These are phyloP conservation scores for Manduca sexta DNA, from an alignment of 1,140 invertebrate species.

Conservation along the genomic window DNA sequence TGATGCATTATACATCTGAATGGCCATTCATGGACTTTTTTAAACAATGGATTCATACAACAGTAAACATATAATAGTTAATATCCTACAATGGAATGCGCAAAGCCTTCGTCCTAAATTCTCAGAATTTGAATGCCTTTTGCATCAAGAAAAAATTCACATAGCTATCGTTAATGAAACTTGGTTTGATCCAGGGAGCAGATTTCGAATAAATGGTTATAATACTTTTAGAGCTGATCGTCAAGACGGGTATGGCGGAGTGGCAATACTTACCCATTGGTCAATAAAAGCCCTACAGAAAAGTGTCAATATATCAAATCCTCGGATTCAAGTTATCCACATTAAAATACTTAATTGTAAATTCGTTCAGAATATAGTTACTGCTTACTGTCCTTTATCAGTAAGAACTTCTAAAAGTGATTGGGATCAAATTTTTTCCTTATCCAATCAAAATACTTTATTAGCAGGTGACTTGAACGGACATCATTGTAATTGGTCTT, in stretches of 20 bases:
- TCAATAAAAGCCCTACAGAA: no score
- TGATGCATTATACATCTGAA: neutral
- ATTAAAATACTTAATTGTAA: neutral
- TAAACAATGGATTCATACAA: neutral
- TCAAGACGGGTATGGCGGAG: no score
- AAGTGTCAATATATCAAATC: no score
- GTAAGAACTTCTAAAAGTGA: no score
- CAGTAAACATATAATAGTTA: neutral
- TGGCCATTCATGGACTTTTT: no score
- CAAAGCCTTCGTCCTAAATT: neutral
- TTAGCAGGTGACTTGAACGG: no score
- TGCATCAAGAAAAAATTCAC: neutral
- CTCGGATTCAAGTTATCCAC: no score
- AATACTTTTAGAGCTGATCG: neutral
- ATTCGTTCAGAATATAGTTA: neutral
- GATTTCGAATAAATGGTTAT: neutral
- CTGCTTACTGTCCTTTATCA: neutral
- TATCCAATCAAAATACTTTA: no score
- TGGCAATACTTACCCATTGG: no score
- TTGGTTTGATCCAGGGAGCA: neutral
- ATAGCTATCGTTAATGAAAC: neutral
- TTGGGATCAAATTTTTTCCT: no score
- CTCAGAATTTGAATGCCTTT: neutral
- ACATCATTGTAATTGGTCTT: no score
- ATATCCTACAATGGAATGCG: slow-evolving; percentile 1